Conservation (phyloP, 2,888 invertebrate species). For the Cyclophora punctaria region DNA sequence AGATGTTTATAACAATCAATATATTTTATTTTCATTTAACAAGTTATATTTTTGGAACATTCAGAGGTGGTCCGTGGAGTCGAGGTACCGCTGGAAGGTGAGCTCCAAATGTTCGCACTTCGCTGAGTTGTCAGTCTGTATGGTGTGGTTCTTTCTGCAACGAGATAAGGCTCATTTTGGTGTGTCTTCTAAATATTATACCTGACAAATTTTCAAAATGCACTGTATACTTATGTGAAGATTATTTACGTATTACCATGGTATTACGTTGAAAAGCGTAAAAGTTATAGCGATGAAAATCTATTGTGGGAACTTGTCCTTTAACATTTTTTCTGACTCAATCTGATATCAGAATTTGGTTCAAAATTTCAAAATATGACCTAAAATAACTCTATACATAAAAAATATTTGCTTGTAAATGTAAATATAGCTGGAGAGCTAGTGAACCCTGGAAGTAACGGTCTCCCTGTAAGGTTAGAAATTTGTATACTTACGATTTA, state of each 20-base stretch:
- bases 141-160: conserved; percentile 54
- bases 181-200: not conserved
- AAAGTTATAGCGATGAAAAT: too few species aligned
- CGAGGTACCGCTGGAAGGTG: conserved; percentile 55
- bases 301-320: not conserved
- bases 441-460: too few species aligned
- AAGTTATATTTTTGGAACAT: too few species aligned
- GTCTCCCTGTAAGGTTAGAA: too few species aligned
- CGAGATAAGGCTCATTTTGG: conserved; percentile 2
- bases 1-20: too few species aligned
- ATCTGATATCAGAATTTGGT: not conserved
- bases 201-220: too few species aligned
- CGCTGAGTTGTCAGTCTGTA: conserved; percentile 29
- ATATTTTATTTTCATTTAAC: too few species aligned
- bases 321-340: not conserved
- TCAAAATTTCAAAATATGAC: not conserved
- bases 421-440: too few species aligned
- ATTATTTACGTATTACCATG: too few species aligned
- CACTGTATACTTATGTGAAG: too few species aligned
- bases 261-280: too few species aligned
- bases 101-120: conserved; percentile 50
- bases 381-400: not conserved
- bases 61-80: conserved; percentile 55
- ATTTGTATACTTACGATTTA: too few species aligned
- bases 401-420: not conserved